phyloP scores from a whole-genome alignment of 2,888 invertebrate genomes.

The Heliconius sara region DNA sequence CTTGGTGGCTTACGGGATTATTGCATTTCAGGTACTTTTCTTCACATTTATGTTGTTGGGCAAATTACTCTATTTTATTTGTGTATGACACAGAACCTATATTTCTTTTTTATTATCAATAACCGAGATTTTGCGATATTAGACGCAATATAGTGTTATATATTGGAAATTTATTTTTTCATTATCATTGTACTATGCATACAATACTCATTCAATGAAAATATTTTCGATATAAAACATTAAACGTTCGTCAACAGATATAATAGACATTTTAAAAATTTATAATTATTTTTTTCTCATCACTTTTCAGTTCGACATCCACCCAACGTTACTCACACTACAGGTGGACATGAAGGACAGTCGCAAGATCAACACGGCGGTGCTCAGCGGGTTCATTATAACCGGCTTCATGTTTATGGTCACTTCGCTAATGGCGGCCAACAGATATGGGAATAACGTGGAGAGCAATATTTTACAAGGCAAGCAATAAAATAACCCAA shows the following conservation, averaged over 20 bases:
- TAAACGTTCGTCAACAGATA: too few species aligned
- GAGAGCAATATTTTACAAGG: conserved; percentile 87
- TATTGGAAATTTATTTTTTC: too few species aligned
- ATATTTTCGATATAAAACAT: too few species aligned
- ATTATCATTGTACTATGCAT: too few species aligned
- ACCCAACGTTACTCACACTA: conserved; percentile 93
- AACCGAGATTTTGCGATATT: too few species aligned
- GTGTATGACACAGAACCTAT: too few species aligned
- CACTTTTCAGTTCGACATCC: conserved; percentile 87
- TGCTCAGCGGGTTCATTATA: conserved; percentile 87
- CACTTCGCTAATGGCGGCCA: conserved; percentile 85
- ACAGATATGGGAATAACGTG: conserved; percentile 86
- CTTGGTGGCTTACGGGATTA: conserved; percentile 86
- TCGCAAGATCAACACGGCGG: conserved; percentile 88
- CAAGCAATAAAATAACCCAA: not conserved
- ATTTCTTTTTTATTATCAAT: too few species aligned
- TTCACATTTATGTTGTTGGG: not conserved
- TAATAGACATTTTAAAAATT: too few species aligned
- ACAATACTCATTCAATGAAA: too few species aligned
- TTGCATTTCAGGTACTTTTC: conserved; percentile 84
- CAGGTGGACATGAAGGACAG: conserved; percentile 96
- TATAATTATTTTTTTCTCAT: conserved; percentile 37
- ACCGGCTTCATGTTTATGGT: conserved; percentile 86
- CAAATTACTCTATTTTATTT: not conserved
- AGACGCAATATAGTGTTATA: too few species aligned